Percentiles rank a stretch among this genome's conserved stretches.
Evolutionary conservation across 2,113 vertebrate species (phyloP).

Genomic region (Acrocephalus kingi): DNA sequence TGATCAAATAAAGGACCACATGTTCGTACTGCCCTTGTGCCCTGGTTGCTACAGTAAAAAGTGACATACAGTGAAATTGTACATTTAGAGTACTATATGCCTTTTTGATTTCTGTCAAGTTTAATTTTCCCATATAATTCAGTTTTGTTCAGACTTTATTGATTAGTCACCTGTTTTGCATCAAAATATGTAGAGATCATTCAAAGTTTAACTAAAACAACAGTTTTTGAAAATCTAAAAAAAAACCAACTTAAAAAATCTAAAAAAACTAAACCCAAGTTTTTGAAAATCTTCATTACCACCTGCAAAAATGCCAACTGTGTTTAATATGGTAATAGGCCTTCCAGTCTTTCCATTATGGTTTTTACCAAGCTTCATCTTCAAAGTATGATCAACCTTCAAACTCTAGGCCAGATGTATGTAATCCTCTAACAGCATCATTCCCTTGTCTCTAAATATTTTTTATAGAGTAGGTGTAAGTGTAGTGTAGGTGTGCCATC

Average conservation of each 20-base stretch:
- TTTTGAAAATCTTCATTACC: background rate
- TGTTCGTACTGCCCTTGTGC: conserved; percentile 78
- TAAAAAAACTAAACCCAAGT: too few relatives aligned
- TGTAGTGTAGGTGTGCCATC: background rate
- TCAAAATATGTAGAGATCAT: background rate
- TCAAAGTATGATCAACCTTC: background rate
- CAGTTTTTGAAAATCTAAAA: background rate
- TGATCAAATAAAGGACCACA: conserved; percentile 84
- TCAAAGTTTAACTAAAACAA: background rate
- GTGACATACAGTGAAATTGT: conserved; percentile 52
- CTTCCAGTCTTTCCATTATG: background rate
- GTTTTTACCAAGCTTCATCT: background rate
- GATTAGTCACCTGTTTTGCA: background rate
- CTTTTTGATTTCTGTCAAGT: background rate
- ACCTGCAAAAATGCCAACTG: background rate
- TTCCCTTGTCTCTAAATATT: background rate
- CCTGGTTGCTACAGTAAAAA: conserved; percentile 74
- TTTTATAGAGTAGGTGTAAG: background rate
- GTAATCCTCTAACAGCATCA: background rate
- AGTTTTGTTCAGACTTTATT: background rate
- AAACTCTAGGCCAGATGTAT: background rate
- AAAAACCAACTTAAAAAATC: too few relatives aligned
- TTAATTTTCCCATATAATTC: background rate
- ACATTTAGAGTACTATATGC: conserved; percentile 18
- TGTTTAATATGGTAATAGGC: background rate